Percentiles rank a stretch among this genome's conserved stretches.
Evolutionary conservation across 2,888 invertebrate genomes (phyloP).

Genomic region (Bursaphelenchus okinawaensis): DNA sequence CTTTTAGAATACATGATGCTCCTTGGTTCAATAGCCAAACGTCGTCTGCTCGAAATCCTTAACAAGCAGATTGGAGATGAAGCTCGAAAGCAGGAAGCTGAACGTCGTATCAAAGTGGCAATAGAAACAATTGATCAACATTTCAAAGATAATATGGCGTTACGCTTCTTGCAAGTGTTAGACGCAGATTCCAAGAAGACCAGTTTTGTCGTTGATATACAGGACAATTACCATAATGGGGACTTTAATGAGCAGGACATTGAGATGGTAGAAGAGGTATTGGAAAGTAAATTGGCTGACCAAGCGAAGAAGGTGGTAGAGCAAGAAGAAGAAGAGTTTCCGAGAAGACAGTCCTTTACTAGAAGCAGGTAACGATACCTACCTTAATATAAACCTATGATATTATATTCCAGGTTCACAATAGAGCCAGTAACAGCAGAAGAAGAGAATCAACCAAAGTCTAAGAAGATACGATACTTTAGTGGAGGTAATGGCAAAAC

Average conservation of each 20-base stretch:
- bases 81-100: constrained; percentile 45
- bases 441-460: neutral
- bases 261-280: constrained; percentile 10
- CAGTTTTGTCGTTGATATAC: neutral
- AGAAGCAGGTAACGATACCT: constrained; percentile 3
- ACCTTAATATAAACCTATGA: neutral
- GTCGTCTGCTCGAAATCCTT: constrained; percentile 40
- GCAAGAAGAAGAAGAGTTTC: neutral
- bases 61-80: constrained; percentile 45
- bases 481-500: neutral
- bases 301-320: neutral
- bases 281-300: neutral
- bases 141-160: constrained; percentile 40
- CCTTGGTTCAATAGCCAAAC: constrained; percentile 51
- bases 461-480: neutral
- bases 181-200: constrained; percentile 9
- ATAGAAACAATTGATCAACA: constrained; percentile 55
- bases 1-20: constrained; percentile 47
- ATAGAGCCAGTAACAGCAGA: constrained; percentile 24
- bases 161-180: neutral
- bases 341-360: neutral
- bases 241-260: neutral
- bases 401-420: constrained; percentile 24
- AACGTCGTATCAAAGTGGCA: constrained; percentile 42
- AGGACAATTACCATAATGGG: no score